Evolutionary conservation across 2,113 vertebrate species (phyloP), one percentile per base, ranked within the genome.

Genomic region (Apus apus): DNA sequence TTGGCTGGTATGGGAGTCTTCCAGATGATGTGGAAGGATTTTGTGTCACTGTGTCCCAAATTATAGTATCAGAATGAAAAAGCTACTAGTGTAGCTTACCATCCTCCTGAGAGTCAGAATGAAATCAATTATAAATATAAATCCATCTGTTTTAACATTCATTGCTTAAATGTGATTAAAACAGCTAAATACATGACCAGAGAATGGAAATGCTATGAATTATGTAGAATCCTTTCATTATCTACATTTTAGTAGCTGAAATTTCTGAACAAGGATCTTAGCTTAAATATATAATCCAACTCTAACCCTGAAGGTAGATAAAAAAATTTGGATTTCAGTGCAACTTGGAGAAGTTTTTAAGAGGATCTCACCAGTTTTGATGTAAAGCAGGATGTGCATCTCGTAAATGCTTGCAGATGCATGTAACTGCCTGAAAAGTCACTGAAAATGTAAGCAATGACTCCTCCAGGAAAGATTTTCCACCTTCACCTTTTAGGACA

Each of bases 201-300:
- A 32, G n/a, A 51, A 92, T 43, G 7, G 86, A 95, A 95, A 89
- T 48, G 11, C 26, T 85, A 80, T 61, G 67, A 34, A 82, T 17
- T 30, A 54, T 73, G 66, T 38, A 48, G 9, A 66, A 58, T 83
- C 30, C 50, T 89, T 93, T 89, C 19, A 45, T 81, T 96, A 83
- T 88, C 91, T 93, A 2, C 92, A 82, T 96, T 97, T 97, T 95
- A 97, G 97, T 87, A 97, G 92, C 76, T 97, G 87, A 45, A 90
- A 82, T 94, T 91, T 94, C 70, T 97, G 84, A 91, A 45, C 86
- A 78, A 94, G 79, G 68, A 84, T 82, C 62, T 32, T 77, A 79
- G 62, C 77, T 97, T 94, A 92, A 96, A 95, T 96, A 96, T 89
- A 75, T 46, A 94, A 96, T 90, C 66, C 91, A 93, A 57, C 25